These are phyloP conservation scores for Mugil cephalus DNA, from an alignment of 2,113 vertebrate genomes.

Conservation along the genomic window DNA sequence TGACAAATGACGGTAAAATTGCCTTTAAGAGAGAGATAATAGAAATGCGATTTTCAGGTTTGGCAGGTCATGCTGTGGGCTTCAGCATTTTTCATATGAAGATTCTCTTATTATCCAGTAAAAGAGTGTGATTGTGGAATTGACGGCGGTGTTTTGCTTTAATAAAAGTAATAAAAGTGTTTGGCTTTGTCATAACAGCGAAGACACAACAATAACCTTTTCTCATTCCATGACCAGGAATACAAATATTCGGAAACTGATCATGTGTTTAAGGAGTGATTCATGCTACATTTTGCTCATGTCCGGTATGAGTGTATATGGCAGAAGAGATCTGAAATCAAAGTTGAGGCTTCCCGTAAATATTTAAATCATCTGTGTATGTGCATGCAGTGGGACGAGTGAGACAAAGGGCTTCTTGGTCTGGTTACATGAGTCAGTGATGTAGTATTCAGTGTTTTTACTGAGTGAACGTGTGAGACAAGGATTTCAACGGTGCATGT, in stretches of 20 bases:
- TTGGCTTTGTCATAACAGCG: conserved; percentile 22
- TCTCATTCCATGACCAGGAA: conserved; percentile 1
- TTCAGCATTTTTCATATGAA: conserved; percentile 76
- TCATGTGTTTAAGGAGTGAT: conserved; percentile 48
- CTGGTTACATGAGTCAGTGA: neutral
- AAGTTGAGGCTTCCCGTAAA: conserved; percentile 1
- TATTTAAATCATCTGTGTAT: conserved; percentile 57
- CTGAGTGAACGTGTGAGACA: too few relatives aligned
- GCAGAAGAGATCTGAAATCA: conserved; percentile 8
- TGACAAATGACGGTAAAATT: conserved; percentile 78
- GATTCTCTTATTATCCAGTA: conserved; percentile 70
- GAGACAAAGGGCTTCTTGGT: neutral
- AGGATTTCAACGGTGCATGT: too few relatives aligned
- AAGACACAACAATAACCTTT: conserved; percentile 44
- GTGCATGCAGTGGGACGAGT: conserved; percentile 32
- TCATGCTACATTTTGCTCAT: conserved; percentile 7
- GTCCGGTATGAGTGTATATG: conserved; percentile 12
- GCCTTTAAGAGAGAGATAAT: conserved; percentile 74
- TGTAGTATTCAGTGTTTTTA: neutral
- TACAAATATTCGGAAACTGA: conserved; percentile 16
- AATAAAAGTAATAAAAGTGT: conserved; percentile 58
- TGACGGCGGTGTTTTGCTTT: conserved; percentile 58
- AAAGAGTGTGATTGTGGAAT: conserved; percentile 50
- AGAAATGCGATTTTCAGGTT: conserved; percentile 72
- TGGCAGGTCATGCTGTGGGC: conserved; percentile 65